Base-by-base conservation (phyloP, 2,797 vertebrate species). In the Sylvia borin region DNA sequence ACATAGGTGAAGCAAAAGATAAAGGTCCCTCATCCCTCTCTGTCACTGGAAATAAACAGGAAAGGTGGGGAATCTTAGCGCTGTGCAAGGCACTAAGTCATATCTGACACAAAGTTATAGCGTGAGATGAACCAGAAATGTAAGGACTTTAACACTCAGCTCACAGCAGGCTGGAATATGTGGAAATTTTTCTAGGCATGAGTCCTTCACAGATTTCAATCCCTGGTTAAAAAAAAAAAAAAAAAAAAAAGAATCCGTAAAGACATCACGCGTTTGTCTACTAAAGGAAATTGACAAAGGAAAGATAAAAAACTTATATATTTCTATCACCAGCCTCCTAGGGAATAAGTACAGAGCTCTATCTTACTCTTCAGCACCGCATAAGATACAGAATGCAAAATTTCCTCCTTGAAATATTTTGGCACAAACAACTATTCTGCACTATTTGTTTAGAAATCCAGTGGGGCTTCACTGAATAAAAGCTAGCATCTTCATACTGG, bases 391-490 rank as follows among this genome's bases (percentile, higher is more conserved):
- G 92, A 97, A 96, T 94, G 76, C 51, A 81, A 88, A 95, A 94
- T 93, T 91, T 96, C 77, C 90, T 95, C 84, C 93, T 95, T 88
- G 85, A 95, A 93, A 95, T 86, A 60, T 64, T 88, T 83, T 78
- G 91, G 65, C 64, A 81, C 79, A 71, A 68, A 68, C 85, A 96
- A 91, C 85, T 90, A 84, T 57, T 72, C 73, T 94, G 88, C 89
- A 83, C 95, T 95, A 92, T 97, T 97, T 97, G 92, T 95, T 97
- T 98, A 92, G 92, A 92, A 97, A 96, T 89, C 89, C 93, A 96
- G 68, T 78, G 90, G 79, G 92, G 72, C 65, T 94, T 97, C 87
- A 64, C 84, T 90, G 93, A 97, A 97, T 94, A 95, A 95, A 93
- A 96, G 92, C 83, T 71, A 76, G 81, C 89, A 90, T 95, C 89